phyloP scores from a whole-genome alignment of 2,113 vertebrate species.

The Pluvianellus socialis region DNA sequence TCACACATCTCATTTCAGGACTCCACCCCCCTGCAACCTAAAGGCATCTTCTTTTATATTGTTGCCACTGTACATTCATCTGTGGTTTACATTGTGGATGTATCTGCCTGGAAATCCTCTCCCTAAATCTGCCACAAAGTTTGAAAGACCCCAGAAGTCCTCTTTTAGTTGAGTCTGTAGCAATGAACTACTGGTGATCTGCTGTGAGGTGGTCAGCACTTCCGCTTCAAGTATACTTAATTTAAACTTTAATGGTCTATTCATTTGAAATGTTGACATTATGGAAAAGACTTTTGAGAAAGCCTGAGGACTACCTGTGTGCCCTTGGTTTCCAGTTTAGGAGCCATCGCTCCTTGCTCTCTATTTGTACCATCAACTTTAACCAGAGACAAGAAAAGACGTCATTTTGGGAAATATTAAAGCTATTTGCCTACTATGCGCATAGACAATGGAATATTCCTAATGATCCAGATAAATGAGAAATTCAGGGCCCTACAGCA shows the following conservation, averaged over 20 bases:
- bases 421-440: slow-evolving; percentile 1
- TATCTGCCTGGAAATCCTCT: background rate
- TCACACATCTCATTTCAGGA: background rate
- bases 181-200: background rate
- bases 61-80: background rate
- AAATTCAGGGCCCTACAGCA: slow-evolving; percentile 35
- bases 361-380: background rate
- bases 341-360: background rate
- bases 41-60: background rate
- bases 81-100: background rate
- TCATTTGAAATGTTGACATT: background rate
- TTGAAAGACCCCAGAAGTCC: background rate
- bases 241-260: background rate
- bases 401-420: background rate
- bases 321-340: background rate
- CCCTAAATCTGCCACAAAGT: background rate
- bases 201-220: background rate
- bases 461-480: background rate
- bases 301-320: background rate
- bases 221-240: background rate
- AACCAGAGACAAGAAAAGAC: background rate
- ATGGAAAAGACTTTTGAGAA: background rate
- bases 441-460: background rate
- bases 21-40: background rate
- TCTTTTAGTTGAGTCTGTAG: background rate